Evolutionary conservation across 2,888 invertebrate species (phyloP).

Genomic region (Unio pictorum): DNA sequence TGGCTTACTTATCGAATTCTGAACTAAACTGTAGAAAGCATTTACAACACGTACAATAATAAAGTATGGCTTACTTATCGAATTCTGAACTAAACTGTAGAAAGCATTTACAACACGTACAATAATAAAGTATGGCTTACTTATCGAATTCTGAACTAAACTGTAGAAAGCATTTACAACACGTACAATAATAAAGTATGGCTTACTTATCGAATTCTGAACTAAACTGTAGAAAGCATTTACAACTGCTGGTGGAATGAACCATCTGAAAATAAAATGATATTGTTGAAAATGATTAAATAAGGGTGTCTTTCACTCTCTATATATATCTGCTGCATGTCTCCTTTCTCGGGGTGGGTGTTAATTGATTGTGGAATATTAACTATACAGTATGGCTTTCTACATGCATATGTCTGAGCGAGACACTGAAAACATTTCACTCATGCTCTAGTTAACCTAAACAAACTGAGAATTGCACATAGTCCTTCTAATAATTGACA

Average conservation of each 20-base stretch:
- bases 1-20: constrained; percentile 86
- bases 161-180: constrained; percentile 94
- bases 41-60: too few relatives aligned
- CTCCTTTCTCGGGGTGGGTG: too few relatives aligned
- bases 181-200: too few relatives aligned
- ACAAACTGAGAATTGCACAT: too few relatives aligned
- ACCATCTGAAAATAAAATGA: constrained; percentile 46
- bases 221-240: constrained; percentile 94
- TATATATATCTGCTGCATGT: too few relatives aligned
- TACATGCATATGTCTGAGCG: background rate
- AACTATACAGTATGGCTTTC: too few relatives aligned
- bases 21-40: constrained; percentile 92
- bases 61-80: constrained; percentile 79
- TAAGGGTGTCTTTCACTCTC: too few relatives aligned
- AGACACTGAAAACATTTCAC: background rate
- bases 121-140: constrained; percentile 72
- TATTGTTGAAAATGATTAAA: too few relatives aligned
- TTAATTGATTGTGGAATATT: too few relatives aligned
- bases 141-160: constrained; percentile 91
- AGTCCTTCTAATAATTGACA: too few relatives aligned
- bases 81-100: constrained; percentile 92
- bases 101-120: constrained; percentile 76
- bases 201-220: constrained; percentile 90
- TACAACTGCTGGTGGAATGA: constrained; percentile 75
- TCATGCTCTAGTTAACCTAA: too few relatives aligned